These are phyloP conservation scores for Brachionichthys hirsutus DNA, from an alignment of 2,113 vertebrate genomes.

Conservation along the genomic window DNA sequence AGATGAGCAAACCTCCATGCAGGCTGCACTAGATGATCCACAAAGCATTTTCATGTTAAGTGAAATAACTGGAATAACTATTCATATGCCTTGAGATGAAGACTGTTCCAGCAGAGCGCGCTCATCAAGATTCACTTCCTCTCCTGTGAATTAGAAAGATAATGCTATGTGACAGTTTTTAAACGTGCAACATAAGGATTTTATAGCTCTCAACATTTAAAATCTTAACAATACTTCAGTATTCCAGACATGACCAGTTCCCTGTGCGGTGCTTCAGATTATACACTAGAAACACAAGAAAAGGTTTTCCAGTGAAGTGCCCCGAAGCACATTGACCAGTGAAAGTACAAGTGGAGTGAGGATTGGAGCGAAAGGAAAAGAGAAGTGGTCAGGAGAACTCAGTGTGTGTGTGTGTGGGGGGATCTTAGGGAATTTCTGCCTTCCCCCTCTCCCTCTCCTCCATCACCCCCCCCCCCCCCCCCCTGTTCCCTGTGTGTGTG, in stretches of 20 bases:
- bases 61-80: too few species aligned
- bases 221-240: too few species aligned
- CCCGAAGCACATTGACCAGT: constrained; percentile 15
- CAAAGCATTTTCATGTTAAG: too few species aligned
- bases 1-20: too few species aligned
- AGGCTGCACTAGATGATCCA: too few species aligned
- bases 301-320: constrained; percentile 7
- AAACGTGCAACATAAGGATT: too few species aligned
- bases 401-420: too few species aligned
- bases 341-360: constrained; percentile 58
- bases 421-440: constrained; percentile 56
- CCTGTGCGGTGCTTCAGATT: constrained; percentile 8
- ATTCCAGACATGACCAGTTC: too few species aligned
- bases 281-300: not conserved
- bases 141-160: constrained; percentile 40
- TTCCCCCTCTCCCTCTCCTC: constrained; percentile 13
- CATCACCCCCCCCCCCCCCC: constrained; percentile 31
- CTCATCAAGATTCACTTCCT: constrained; percentile 58
- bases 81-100: too few species aligned
- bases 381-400: constrained; percentile 34
- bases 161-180: too few species aligned
- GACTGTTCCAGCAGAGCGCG: not conserved
- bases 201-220: too few species aligned
- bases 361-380: constrained; percentile 45
- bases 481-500: constrained; percentile 25